Evolutionary conservation across 2,888 invertebrate species (phyloP).

Genomic region (Scaptomyza reducta): DNA sequence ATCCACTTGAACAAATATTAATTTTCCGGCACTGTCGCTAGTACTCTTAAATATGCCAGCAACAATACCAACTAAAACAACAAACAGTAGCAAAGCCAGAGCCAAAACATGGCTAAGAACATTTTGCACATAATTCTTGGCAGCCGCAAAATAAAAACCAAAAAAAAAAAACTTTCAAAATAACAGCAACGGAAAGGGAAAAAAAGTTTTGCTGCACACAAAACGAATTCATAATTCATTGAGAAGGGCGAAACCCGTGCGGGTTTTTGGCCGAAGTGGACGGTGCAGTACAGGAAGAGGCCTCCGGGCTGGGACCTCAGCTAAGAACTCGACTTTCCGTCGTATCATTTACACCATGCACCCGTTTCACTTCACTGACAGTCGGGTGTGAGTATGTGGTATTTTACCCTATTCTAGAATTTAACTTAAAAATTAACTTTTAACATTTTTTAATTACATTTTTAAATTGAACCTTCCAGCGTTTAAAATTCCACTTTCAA

Average conservation of each 20-base stretch:
- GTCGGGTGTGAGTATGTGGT: background rate
- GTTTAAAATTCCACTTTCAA: too few species aligned
- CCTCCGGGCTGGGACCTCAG: slow-evolving; percentile 22
- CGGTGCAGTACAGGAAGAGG: slow-evolving; percentile 9
- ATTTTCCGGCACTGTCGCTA: slow-evolving; percentile 68
- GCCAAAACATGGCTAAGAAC: slow-evolving; percentile 68
- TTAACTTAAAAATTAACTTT: background rate
- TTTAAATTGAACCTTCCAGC: too few species aligned
- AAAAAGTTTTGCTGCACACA: slow-evolving; percentile 53
- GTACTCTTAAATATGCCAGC: slow-evolving; percentile 32
- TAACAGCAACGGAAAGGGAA: slow-evolving; percentile 8
- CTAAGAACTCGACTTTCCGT: slow-evolving; percentile 32
- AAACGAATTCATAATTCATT: slow-evolving; percentile 75
- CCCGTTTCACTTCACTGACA: slow-evolving; percentile 5
- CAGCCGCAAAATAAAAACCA: slow-evolving; percentile 67
- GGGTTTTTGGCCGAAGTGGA: slow-evolving; percentile 8
- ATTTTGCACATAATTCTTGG: slow-evolving; percentile 72
- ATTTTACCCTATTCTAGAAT: slow-evolving; percentile 18
- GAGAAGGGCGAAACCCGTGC: slow-evolving; percentile 38
- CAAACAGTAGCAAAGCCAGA: slow-evolving; percentile 11
- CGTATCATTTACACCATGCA: slow-evolving; percentile 64
- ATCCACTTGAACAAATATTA: slow-evolving; percentile 74
- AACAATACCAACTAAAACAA: slow-evolving; percentile 13
- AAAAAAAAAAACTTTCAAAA: background rate
- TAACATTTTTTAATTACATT: too few species aligned